Base-by-base conservation (phyloP, 64 coral and sea anemone genomes). In the Trachythela sp. region DNA sequence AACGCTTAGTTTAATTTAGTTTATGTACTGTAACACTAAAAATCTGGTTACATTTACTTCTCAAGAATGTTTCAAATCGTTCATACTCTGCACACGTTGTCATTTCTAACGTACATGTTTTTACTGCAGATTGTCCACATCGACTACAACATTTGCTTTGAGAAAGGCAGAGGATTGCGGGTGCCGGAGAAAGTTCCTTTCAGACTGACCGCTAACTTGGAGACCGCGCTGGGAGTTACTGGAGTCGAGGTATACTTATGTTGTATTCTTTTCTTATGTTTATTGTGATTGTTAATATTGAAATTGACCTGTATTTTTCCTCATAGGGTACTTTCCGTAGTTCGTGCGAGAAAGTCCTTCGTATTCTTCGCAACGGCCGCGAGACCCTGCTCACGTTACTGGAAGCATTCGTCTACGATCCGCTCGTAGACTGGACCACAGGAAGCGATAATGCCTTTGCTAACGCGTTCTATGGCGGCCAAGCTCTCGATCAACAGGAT, bases 111-210 rank as follows among this genome's bases (percentile, higher is more conserved):
- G 42, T 11, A 45, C 75, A 29, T 80, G 33, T 80, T 37, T 86
- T 26, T 59, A 18, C 22, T 89, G 67, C 87, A 97, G 95, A 91
- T 99, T 91, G 96, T 99, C 22, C 96, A 99, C 34, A 99, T 99
- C 71, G 96, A 99, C 70, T 99, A 99, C 85, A 99, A 99, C 40
- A 94, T 99, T 36, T 99, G 96, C 85, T 99, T 99, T 88, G 96
- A 99, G 87, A 99, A 99, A 85, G 96, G 96, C 8, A 92, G 89
- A 84, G 92, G 96, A 38, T 50, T 99, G 30, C 70, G 96, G 33
- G 96, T 99, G 24, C 96, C 96, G 50, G 96, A 99, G 39, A 99
- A 95, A 43, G 96, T 99, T 36, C 96, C 96, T 15, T 99, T 99
- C 22, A 99, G 96, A 72, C 91, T 99, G 89, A 99, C 96, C 48